Evolutionary conservation across 2,888 invertebrate species (phyloP).

Genomic region (Hemistola chrysoprasaria): DNA sequence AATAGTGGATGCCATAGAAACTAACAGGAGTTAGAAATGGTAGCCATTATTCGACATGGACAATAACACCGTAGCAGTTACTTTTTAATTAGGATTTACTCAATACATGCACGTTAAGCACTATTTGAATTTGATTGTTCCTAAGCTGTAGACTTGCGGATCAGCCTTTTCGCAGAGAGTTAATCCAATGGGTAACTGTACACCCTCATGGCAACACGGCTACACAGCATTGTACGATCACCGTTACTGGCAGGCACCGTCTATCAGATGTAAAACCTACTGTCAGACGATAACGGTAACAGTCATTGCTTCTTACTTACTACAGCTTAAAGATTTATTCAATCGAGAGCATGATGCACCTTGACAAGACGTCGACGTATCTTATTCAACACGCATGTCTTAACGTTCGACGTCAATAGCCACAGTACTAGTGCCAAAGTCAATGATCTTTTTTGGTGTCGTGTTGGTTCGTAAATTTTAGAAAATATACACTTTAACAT

Average conservation of each 20-base stretch:
- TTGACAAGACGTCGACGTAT: conserved; percentile 33
- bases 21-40: not conserved
- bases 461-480: conserved; percentile 17
- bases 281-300: conserved; percentile 71
- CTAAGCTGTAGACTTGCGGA: too few relatives aligned
- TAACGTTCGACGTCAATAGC: conserved; percentile 15
- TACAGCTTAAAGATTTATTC: conserved; percentile 34
- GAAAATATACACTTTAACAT: conserved; percentile 8
- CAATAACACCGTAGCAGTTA: too few relatives aligned
- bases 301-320: conserved; percentile 42
- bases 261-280: conserved; percentile 66
- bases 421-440: conserved; percentile 39
- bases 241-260: conserved; percentile 60
- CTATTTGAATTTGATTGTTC: too few relatives aligned
- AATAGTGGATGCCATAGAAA: conserved; percentile 13
- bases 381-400: not conserved
- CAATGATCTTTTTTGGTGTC: conserved; percentile 40
- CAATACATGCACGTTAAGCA: too few relatives aligned
- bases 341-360: conserved; percentile 42
- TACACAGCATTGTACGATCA: conserved; percentile 42
- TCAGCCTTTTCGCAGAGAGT: too few relatives aligned
- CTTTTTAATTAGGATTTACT: too few relatives aligned
- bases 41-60: too few relatives aligned
- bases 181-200: conserved; percentile 36
- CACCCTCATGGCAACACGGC: conserved; percentile 36